Evolutionary conservation across 2,888 invertebrate genomes (phyloP), one percentile per base, ranked within the genome.

Genomic region (Euproctis similis): DNA sequence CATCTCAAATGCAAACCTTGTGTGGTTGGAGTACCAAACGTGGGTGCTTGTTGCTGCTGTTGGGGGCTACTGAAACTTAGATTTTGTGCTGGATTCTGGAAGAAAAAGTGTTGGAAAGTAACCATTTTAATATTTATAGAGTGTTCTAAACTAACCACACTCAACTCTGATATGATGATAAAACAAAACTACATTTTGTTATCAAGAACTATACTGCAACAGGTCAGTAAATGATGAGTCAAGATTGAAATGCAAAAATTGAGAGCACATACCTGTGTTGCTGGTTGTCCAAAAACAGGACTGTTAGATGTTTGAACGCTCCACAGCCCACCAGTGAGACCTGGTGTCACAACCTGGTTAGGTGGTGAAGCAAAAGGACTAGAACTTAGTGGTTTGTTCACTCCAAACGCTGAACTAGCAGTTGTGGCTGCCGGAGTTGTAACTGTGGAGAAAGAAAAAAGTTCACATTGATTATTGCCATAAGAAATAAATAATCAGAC

Each of bases 301-400:
- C 75, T 73, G 4, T 80, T 80, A 1, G 80, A 78, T 0, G 77
- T 81, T n/a, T n/a, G n/a, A n/a, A n/a, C n/a, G n/a, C n/a, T n/a
- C n/a, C n/a, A n/a, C n/a, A n/a, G n/a, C n/a, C n/a, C n/a, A n/a
- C n/a, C n/a, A n/a, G n/a, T n/a, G n/a, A n/a, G n/a, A n/a, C n/a
- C n/a, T n/a, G n/a, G n/a, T n/a, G n/a, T n/a, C n/a, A n/a, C n/a
- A n/a, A n/a, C n/a, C 36, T 80, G 77, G 33, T 81, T 81, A 0
- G 81, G 81, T 0, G 81, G 76, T 1, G 74, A 60, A 0, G 49
- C 11, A 28, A 77, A 74, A 0, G 65, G 72, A 1, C 66, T 58
- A 16, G 80, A 76, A 16, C 50, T 44, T 12, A 66, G 24, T 0
- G 76, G 61, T 29, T 77, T 78, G 22, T 42, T 53, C 0, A 64